Conservation (phyloP, 2,888 invertebrate genomes). For the Conus canariensis region DNA sequence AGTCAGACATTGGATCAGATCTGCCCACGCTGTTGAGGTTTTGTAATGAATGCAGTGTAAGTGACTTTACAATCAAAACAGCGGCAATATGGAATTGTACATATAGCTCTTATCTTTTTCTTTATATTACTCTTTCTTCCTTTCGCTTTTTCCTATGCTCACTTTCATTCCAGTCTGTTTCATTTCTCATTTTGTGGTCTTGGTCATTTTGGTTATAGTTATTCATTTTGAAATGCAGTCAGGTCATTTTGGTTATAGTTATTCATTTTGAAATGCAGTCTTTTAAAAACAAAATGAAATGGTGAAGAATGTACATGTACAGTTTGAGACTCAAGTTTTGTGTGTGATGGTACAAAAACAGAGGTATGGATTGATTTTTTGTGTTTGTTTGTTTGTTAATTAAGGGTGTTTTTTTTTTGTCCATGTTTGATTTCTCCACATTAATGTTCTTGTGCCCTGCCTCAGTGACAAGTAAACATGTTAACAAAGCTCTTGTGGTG, state of each 20-base stretch:
- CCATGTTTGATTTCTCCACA: conserved; percentile 21
- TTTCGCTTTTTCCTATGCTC: not conserved
- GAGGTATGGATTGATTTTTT: not conserved
- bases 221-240: not conserved
- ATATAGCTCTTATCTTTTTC: not conserved
- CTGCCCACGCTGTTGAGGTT: not conserved
- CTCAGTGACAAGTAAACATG: conserved; percentile 23
- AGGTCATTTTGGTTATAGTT: not conserved
- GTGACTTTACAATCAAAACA: conserved; percentile 24
- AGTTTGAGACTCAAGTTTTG: not conserved
- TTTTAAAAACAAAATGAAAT: not conserved
- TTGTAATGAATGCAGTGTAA: not conserved
- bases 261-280: not conserved
- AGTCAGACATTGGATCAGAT: not conserved
- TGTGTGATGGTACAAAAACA: not conserved
- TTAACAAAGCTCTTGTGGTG: conserved; percentile 40
- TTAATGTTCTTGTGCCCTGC: conserved; percentile 12
- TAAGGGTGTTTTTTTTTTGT: not conserved
- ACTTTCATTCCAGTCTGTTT: not conserved
- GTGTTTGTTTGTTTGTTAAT: not conserved
- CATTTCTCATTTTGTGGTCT: conserved; percentile 12
- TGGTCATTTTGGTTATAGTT: not conserved
- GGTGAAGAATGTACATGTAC: not conserved
- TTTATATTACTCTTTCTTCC: no score
- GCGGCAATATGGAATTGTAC: conserved; percentile 31